These are phyloP conservation scores for Chionomys nivalis DNA, from an alignment of 2,113 vertebrate species.

Conservation along the genomic window DNA sequence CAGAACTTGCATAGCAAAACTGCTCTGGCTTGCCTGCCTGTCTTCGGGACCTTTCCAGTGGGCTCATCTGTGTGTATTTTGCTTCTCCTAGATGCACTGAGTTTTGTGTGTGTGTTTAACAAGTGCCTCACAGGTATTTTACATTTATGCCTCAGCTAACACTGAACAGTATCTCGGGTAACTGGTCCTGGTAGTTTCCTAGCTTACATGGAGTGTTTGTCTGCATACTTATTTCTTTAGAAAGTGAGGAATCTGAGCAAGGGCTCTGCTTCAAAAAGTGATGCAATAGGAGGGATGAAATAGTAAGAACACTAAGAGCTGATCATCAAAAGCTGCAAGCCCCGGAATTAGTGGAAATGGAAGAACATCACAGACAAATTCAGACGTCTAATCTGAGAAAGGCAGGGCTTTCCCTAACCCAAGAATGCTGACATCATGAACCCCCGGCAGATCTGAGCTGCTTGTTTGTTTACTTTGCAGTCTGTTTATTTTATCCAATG, in stretches of 20 bases:
- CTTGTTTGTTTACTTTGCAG: conserved; percentile 81
- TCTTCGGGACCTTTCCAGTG: background rate
- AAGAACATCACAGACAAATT: background rate
- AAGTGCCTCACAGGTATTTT: background rate
- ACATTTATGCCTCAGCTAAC: background rate
- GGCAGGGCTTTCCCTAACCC: background rate
- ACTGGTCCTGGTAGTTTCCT: background rate
- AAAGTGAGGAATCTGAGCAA: conserved; percentile 29
- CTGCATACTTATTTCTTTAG: background rate
- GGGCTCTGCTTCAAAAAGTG: background rate
- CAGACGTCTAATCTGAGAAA: background rate
- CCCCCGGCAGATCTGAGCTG: conserved; percentile 27
- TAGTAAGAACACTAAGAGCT: background rate
- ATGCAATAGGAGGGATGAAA: background rate
- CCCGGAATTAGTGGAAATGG: background rate
- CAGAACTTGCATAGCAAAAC: background rate
- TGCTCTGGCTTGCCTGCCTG: background rate
- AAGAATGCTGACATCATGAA: background rate
- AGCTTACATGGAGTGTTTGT: background rate
- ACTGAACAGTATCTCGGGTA: conserved; percentile 23
- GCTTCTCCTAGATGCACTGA: background rate
- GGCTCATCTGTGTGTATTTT: conserved; percentile 39
- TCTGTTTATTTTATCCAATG: conserved; percentile 96
- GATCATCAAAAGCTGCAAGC: background rate
- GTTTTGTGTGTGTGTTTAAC: background rate